phyloP scores from a whole-genome alignment of 2,113 vertebrate genomes.

The Barbus barbus region DNA sequence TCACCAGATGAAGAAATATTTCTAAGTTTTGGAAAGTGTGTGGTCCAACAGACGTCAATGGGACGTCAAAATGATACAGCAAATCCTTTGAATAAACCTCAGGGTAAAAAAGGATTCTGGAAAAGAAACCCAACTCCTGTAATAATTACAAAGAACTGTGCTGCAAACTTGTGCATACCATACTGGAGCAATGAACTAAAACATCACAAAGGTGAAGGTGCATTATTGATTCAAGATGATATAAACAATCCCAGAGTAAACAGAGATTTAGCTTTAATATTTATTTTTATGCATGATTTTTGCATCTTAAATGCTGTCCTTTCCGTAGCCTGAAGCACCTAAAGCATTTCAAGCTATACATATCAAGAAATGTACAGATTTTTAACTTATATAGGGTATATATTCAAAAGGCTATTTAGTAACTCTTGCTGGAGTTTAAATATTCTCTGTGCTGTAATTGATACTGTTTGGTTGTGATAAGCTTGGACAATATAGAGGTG shows the following conservation, averaged over 20 bases:
- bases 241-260: background rate
- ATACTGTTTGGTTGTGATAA: background rate
- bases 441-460: background rate
- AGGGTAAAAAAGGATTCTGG: slow-evolving; percentile 41
- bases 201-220: slow-evolving; percentile 21
- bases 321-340: background rate
- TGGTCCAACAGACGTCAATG: slow-evolving; percentile 63
- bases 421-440: background rate
- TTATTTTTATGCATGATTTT: background rate
- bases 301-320: too few species aligned
- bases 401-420: background rate
- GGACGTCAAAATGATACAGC: slow-evolving; percentile 67
- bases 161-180: slow-evolving; percentile 28
- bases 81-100: slow-evolving; percentile 68
- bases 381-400: too few species aligned
- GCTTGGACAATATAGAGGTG: background rate
- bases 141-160: slow-evolving; percentile 58
- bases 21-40: slow-evolving; percentile 58
- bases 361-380: background rate
- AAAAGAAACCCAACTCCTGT: slow-evolving; percentile 56
- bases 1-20: slow-evolving; percentile 54
- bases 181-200: slow-evolving; percentile 45
- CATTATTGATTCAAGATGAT: slow-evolving; percentile 4
- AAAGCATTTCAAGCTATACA: too few species aligned
- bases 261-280: background rate